These are phyloP conservation scores for Coremacera marginata DNA, from an alignment of 2,888 invertebrate species.

Conservation along the genomic window DNA sequence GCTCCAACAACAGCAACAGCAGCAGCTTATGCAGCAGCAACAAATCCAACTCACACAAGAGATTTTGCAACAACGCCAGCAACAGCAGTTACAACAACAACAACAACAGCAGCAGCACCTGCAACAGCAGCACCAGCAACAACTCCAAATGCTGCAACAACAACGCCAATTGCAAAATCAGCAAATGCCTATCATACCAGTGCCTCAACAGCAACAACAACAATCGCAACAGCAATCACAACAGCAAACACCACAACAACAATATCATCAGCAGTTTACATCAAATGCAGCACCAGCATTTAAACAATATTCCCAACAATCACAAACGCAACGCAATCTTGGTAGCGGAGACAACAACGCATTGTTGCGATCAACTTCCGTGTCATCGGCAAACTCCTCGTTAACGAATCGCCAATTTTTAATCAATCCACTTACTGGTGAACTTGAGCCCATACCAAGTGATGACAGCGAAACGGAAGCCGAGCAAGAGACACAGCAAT, in stretches of 20 bases:
- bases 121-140: constrained; percentile 40
- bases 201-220: constrained; percentile 40
- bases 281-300: background rate
- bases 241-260: constrained; percentile 15
- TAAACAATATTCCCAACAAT: constrained; percentile 32
- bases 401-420: constrained; percentile 80
- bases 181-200: constrained; percentile 13
- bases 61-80: constrained; percentile 50
- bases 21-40: constrained; percentile 43
- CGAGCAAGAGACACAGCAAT: constrained; percentile 63
- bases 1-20: constrained; percentile 42
- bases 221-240: constrained; percentile 44
- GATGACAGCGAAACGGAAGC: constrained; percentile 77
- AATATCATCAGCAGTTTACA: constrained; percentile 18
- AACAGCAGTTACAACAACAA: constrained; percentile 43
- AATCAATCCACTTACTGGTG: constrained; percentile 90
- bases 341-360: constrained; percentile 32
- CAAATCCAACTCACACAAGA: constrained; percentile 36
- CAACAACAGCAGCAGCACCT: constrained; percentile 44
- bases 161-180: constrained; percentile 23
- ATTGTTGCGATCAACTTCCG: constrained; percentile 42
- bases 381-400: constrained; percentile 34
- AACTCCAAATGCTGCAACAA: constrained; percentile 44
- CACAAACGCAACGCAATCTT: constrained; percentile 41
- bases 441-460: constrained; percentile 83